Base-by-base conservation (phyloP, 2,888 invertebrate genomes). In the Carabus problematicus region DNA sequence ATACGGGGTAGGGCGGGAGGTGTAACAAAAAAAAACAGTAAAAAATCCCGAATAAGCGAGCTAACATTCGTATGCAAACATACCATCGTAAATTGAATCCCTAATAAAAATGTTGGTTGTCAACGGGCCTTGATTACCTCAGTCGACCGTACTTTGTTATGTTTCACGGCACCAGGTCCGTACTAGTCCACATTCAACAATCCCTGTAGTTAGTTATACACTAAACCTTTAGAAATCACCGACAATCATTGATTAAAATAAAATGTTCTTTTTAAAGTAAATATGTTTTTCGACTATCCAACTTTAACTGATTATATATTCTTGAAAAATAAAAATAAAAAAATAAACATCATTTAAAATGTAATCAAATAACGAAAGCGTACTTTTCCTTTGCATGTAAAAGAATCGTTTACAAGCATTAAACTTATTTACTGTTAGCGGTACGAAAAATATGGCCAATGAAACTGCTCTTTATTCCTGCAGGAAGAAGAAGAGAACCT, bases 71-170 rank as follows among this genome's bases (percentile, higher is more conserved):
- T n/a, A n/a, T 14, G 64, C 60, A 67, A 60, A 60, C 67, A 60
- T 67, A 42, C 52, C 60, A 67, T 60, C 67, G 67, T 67, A 67
- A 67, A 67, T 67, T 67, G 67, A 67, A 67, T 60, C 52, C 60
- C 60, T 54, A 67, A 67, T 67, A 67, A 56, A 39, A 56, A 29
- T 18, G 41, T 49, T 4, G 16, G 9, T 52, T 67, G 59, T 66
- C 59, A 45, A 56, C 43, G 47, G 16, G 11, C 16, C 40, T 45
- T 52, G 67, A 67, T 67, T 67, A 58, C 60, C 18, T 29, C 18
- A 49, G 11, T 18, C 14, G 63, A 59, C 59, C 58, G 59, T 49
- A 66, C 29, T 60, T 60, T 60, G 54, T 60, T 60, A 59, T 49
- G 52, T 52, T 52, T 52, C 14, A 52, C 4, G 12, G 19, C 14